These are phyloP conservation scores for Meloidogyne chitwoodi DNA, from an alignment of 1,140 invertebrate species.

Conservation along the genomic window DNA sequence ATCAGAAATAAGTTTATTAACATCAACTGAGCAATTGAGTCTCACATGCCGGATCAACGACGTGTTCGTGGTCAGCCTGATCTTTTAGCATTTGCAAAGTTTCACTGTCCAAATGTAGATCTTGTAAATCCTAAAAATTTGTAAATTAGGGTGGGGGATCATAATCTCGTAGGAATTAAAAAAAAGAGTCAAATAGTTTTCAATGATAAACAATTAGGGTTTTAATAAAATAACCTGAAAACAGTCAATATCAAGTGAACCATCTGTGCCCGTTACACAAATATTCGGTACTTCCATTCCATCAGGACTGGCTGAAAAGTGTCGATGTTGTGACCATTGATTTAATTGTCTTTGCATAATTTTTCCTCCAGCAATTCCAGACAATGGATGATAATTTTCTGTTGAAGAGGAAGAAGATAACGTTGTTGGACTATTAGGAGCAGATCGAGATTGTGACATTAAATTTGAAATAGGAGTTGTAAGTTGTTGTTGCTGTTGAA, in stretches of 20 bases:
- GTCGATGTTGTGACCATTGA: conserved; percentile 40
- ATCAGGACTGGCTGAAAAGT: conserved; percentile 48
- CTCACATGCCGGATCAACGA: conserved; percentile 33
- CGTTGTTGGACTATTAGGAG: conserved; percentile 35
- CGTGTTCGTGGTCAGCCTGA: conserved; percentile 6
- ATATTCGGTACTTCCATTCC: conserved; percentile 44
- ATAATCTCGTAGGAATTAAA: too few relatives aligned
- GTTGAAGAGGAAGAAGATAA: not conserved
- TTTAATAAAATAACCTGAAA: conserved; percentile 27
- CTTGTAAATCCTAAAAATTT: conserved; percentile 19
- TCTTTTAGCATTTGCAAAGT: conserved; percentile 33
- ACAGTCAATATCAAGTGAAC: conserved; percentile 37
- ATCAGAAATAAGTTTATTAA: not conserved
- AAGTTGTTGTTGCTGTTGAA: conserved; percentile 32
- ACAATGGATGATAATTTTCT: not conserved
- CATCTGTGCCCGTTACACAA: conserved; percentile 42
- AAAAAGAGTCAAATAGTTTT: too few relatives aligned
- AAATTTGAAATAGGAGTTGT: conserved; percentile 14
- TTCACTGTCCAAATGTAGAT: conserved; percentile 41
- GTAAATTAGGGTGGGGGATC: too few relatives aligned
- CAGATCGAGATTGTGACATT: conserved; percentile 35
- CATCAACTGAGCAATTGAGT: conserved; percentile 40
- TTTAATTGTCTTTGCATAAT: conserved; percentile 1
- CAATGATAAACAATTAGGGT: too few relatives aligned
- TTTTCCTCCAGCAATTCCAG: not conserved